Percentiles rank a stretch among this genome's conserved stretches.
phyloP scores from a whole-genome alignment of 2,797 vertebrate species.

The Sylvia borin region DNA sequence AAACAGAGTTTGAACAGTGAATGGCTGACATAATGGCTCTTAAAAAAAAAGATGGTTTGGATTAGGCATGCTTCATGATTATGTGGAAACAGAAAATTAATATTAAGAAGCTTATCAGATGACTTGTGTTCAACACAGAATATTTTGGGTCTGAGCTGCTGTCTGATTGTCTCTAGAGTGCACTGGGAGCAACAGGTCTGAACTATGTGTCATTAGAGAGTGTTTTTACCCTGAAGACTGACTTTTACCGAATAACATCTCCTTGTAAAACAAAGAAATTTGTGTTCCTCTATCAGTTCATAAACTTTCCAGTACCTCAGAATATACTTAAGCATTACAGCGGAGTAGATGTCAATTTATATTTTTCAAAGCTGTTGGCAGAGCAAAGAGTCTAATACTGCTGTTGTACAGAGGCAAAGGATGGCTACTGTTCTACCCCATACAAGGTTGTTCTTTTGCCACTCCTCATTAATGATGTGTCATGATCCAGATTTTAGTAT shows the following conservation, averaged over 20 bases:
- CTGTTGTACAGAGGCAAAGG: background rate
- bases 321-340: background rate
- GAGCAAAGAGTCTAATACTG: background rate
- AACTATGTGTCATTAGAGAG: background rate
- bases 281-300: background rate
- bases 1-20: background rate
- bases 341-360: background rate
- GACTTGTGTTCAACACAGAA: background rate
- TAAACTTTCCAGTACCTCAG: background rate
- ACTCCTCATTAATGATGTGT: conserved; percentile 22
- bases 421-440: background rate
- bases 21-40: background rate
- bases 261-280: background rate
- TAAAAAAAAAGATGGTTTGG: background rate
- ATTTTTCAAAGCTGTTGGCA: conserved; percentile 29
- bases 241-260: background rate
- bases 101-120: background rate
- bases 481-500: background rate
- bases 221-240: background rate
- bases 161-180: background rate
- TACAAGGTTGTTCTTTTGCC: conserved; percentile 2
- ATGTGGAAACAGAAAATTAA: background rate
- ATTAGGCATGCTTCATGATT: background rate
- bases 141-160: background rate
- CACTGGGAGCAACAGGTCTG: background rate